These are phyloP conservation scores for Odocoileus virginianus DNA, from an alignment of 2,113 vertebrate genomes.

Conservation along the genomic window DNA sequence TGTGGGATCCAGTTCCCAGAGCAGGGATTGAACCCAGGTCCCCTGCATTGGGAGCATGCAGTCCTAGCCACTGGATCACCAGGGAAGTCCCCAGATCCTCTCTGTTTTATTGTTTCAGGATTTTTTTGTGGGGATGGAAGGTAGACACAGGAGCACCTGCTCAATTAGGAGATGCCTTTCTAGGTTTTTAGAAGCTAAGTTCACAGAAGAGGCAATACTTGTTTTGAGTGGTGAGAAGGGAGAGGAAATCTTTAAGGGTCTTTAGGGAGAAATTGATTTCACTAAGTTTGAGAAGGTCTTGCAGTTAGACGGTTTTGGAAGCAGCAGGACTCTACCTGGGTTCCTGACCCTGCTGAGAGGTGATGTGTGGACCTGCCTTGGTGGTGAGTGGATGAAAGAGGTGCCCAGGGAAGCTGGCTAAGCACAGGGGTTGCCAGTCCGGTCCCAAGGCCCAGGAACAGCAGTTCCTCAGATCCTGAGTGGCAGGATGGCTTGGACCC, in stretches of 20 bases:
- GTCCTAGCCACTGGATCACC: neutral
- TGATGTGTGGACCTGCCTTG: neutral
- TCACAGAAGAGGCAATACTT: neutral
- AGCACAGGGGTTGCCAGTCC: no score
- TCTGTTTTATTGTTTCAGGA: neutral
- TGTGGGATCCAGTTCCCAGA: accelerated
- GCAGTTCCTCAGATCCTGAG: no score
- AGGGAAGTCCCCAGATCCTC: neutral
- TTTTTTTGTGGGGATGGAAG: neutral
- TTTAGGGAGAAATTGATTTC: neutral
- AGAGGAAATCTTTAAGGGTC: neutral
- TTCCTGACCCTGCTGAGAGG: neutral
- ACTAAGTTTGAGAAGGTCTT: neutral
- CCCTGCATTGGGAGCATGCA: neutral
- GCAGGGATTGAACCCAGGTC: neutral
- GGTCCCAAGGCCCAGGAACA: neutral
- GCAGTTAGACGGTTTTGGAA: neutral
- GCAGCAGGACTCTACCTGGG: neutral
- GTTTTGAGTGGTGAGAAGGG: neutral
- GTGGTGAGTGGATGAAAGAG: neutral
- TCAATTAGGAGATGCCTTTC: neutral
- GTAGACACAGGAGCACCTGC: neutral
- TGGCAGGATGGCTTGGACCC: neutral
- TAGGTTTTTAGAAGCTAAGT: neutral
- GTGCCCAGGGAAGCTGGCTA: neutral